Evolutionary conservation across 1,140 invertebrate species (phyloP), one percentile per base, ranked within the genome.

Genomic region (Euura saliciscinereae): DNA sequence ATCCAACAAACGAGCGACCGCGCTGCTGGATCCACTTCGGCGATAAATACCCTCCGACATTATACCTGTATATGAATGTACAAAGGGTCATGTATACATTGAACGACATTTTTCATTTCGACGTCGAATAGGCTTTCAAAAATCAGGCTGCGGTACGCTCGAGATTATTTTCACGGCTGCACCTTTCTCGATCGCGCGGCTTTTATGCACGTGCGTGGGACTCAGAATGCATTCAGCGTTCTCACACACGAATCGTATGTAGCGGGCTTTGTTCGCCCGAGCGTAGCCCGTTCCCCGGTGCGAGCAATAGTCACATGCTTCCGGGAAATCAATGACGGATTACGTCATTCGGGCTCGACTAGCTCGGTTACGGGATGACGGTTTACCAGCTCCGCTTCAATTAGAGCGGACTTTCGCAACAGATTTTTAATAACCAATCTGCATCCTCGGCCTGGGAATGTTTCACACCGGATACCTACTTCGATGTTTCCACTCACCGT

Each of bases 41-140:
- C 96, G 89, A 84, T 97, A 98, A 79, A 98, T 96, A 1, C 96
- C 96, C 85, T 95, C 93, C 6, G 93, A 90, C 86, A 95, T 91
- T 78, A 93, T 93, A 43, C 95, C 93, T 95, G 82, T 28, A 28
- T 28, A 28, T 1, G 28, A 28, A 28, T 28, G 28, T 28, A 28
- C 28, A 28, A 28, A 28, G 28, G 28, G 28, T 28, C 28, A 28
- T n/a, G n/a, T n/a, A n/a, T 28, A 28, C 0, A 28, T 28, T 28
- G 28, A 28, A 28, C 28, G 28, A 28, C 28, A 28, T 28, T 28
- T 28, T 28, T 28, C 28, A 28, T 1, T 28, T 28, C 28, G 28
- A 28, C 28, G 28, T 28, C 28, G 28, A 28, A 28, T 28, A 28
- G 28, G 28, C 28, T 28, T 28, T 28, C 28, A 28, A 28, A 28